phyloP scores from a whole-genome alignment of 2,888 invertebrate species.

The Scotopteryx bipunctaria region DNA sequence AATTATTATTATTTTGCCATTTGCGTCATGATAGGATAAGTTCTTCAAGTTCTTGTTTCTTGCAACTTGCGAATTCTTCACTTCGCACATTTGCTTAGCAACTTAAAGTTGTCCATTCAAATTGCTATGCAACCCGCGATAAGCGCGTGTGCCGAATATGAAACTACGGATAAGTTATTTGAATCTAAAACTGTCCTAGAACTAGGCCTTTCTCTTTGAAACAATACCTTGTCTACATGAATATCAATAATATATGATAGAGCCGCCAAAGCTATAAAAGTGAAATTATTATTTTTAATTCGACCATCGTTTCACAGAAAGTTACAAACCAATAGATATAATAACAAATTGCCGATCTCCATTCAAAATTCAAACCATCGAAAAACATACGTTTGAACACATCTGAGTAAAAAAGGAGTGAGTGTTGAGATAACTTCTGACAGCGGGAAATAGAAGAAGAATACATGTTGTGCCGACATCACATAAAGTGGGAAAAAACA shows the following conservation, averaged over 20 bases:
- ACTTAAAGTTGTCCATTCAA: constrained; percentile 28
- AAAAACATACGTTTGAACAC: too few relatives aligned
- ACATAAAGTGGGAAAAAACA: too few relatives aligned
- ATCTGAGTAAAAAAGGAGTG: too few relatives aligned
- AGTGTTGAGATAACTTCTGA: too few relatives aligned
- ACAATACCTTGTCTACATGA: constrained; percentile 32
- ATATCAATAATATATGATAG: constrained; percentile 25
- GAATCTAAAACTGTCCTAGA: constrained; percentile 30
- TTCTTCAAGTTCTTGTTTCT: not conserved
- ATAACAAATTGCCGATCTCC: too few relatives aligned
- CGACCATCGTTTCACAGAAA: not conserved
- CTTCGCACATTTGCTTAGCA: constrained; percentile 24
- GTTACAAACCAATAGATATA: not conserved
- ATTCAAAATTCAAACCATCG: too few relatives aligned
- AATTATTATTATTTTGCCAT: too few relatives aligned
- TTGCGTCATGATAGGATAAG: too few relatives aligned
- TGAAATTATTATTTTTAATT: constrained; percentile 2
- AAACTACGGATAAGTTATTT: constrained; percentile 34
- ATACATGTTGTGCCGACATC: too few relatives aligned
- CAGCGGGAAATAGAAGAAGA: too few relatives aligned
- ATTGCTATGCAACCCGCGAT: constrained; percentile 31
- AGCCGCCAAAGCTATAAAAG: constrained; percentile 12
- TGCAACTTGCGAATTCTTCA: not conserved
- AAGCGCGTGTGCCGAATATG: constrained; percentile 33
- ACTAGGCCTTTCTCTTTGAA: constrained; percentile 37